Percentiles rank a stretch among this genome's conserved stretches.
These are phyloP conservation scores for Lithophane leautieri DNA, from an alignment of 2,888 invertebrate genomes.

Conservation along the genomic window DNA sequence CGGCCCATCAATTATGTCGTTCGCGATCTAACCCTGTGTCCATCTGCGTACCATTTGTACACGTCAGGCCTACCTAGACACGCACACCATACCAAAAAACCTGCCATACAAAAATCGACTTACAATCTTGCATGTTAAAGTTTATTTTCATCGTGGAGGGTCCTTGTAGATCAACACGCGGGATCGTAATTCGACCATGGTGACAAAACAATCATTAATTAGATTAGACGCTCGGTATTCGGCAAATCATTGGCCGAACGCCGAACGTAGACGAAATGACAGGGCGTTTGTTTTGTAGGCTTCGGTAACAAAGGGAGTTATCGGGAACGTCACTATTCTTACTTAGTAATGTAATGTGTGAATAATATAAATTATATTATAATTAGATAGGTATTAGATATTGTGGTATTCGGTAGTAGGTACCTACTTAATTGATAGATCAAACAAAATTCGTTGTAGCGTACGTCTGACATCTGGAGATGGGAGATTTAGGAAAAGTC, in stretches of 20 bases:
- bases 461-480: no score
- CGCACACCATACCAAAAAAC: conserved; percentile 59
- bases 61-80: conserved; percentile 77
- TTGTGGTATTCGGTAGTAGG: no score
- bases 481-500: background rate
- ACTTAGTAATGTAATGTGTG: conserved; percentile 28
- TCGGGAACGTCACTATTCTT: conserved; percentile 53
- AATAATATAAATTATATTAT: background rate
- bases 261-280: conserved; percentile 74
- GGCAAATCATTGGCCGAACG: conserved; percentile 81
- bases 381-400: no score
- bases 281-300: conserved; percentile 74
- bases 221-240: conserved; percentile 76
- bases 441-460: background rate
- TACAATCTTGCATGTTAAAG: conserved; percentile 51
- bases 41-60: conserved; percentile 85
- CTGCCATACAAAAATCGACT: background rate
- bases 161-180: conserved; percentile 69
- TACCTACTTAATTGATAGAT: background rate
- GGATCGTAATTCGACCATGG: conserved; percentile 78
- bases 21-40: conserved; percentile 85
- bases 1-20: conserved; percentile 85
- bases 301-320: conserved; percentile 59
- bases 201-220: conserved; percentile 86
- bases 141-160: conserved; percentile 37